These are phyloP conservation scores for Stegophylla sp. DNA, from an alignment of 2,888 invertebrate genomes.

Conservation along the genomic window DNA sequence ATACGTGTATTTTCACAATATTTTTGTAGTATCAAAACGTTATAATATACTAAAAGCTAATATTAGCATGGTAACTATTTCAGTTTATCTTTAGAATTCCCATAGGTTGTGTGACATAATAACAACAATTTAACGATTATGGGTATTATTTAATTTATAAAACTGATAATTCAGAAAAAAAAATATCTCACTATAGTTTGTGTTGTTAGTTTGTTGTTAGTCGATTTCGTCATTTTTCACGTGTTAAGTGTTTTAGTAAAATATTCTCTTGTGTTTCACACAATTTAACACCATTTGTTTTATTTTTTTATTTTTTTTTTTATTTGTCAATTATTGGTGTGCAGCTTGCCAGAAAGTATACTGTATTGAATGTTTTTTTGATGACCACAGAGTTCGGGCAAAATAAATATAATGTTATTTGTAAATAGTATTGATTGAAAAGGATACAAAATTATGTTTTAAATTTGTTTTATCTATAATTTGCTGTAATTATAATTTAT, in stretches of 20 bases:
- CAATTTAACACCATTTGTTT: not conserved
- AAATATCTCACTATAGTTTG: not conserved
- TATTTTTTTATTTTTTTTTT: too few species aligned
- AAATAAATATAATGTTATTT: slow-evolving; percentile 6
- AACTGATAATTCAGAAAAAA: not conserved
- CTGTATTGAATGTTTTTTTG: slow-evolving; percentile 26
- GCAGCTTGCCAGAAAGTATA: slow-evolving; percentile 20
- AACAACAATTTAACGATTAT: not conserved
- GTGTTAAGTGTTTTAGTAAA: not conserved
- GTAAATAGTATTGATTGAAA: slow-evolving; percentile 6
- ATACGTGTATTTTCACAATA: not conserved
- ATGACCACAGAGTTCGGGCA: slow-evolving; percentile 4
- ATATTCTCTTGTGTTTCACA: not conserved
- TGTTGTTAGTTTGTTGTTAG: not conserved
- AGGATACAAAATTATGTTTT: slow-evolving; percentile 8
- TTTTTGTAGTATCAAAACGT: not conserved
- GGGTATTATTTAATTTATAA: not conserved
- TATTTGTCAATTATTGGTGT: slow-evolving; percentile 40
- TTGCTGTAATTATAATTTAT: slow-evolving; percentile 10
- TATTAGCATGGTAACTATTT: not conserved
- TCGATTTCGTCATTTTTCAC: not conserved
- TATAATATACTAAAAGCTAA: not conserved
- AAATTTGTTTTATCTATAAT: slow-evolving; percentile 13
- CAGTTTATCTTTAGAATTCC: not conserved
- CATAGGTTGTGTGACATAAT: not conserved